Evolutionary conservation across 2,888 invertebrate genomes (phyloP).

Genomic region (Mystacides longicornis): DNA sequence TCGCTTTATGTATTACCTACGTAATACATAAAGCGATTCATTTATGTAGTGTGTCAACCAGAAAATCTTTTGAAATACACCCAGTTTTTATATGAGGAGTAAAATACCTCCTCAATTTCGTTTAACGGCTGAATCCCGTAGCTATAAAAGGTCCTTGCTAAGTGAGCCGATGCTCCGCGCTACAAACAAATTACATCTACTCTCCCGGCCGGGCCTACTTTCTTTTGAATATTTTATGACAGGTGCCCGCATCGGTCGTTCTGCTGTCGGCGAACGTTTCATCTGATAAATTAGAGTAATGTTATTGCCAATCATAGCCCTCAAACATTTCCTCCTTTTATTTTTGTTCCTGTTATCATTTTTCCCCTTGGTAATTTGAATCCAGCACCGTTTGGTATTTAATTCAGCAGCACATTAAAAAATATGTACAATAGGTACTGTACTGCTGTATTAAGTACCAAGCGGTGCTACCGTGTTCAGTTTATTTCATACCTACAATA

Average conservation of each 20-base stretch:
- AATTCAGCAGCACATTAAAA: too few species aligned
- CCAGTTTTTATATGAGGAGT: background rate
- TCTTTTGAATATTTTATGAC: conserved; percentile 23
- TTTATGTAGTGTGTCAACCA: background rate
- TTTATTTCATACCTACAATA: too few species aligned
- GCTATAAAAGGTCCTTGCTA: background rate
- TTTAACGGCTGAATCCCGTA: background rate
- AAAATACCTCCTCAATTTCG: conserved; percentile 1
- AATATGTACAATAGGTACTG: too few species aligned
- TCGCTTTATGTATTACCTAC: too few species aligned
- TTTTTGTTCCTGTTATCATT: too few species aligned
- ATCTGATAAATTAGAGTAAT: conserved; percentile 26
- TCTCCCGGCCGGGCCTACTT: background rate
- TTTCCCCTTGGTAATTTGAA: too few species aligned
- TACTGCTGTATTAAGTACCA: too few species aligned
- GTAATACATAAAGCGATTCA: too few species aligned
- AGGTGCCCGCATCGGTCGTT: conserved; percentile 7
- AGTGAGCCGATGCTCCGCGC: background rate
- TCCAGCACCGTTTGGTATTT: too few species aligned
- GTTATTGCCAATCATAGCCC: conserved; percentile 24
- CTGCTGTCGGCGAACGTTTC: conserved; percentile 21
- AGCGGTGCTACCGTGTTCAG: too few species aligned
- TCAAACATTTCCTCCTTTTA: conserved; percentile 5
- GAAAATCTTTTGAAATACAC: background rate
- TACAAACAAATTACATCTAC: background rate